Percentiles rank a stretch among this genome's conserved stretches.
Evolutionary conservation across 2,888 invertebrate genomes (phyloP).

Genomic region (Limnephilus lunatus): DNA sequence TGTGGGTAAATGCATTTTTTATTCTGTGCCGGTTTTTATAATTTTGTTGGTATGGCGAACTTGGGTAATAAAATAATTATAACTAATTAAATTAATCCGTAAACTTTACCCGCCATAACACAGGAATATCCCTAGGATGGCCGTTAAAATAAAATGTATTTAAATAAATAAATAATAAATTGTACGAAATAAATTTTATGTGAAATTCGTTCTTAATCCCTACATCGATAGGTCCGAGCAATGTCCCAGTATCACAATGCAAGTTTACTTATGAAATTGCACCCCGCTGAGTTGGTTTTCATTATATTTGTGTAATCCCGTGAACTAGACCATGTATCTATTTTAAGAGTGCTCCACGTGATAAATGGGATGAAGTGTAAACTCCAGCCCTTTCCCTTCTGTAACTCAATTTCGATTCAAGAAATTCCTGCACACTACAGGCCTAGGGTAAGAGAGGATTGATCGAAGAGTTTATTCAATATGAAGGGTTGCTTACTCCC

Average conservation of each 20-base stretch:
- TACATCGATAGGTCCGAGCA: neutral
- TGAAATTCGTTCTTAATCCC: neutral
- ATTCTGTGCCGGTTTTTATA: too few relatives aligned
- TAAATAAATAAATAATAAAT: too few relatives aligned
- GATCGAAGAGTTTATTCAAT: conserved; percentile 59
- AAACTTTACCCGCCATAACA: too few relatives aligned
- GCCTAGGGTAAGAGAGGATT: conserved; percentile 54
- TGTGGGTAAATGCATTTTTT: too few relatives aligned
- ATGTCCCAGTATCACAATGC: neutral
- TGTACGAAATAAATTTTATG: neutral
- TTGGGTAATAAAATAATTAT: too few relatives aligned
- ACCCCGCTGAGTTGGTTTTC: neutral
- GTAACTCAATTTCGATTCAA: conserved; percentile 45
- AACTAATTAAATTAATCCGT: too few relatives aligned
- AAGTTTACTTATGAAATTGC: neutral
- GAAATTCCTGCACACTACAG: conserved; percentile 38
- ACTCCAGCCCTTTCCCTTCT: conserved; percentile 32
- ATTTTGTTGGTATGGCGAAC: too few relatives aligned
- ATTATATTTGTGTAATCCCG: conserved; percentile 15
- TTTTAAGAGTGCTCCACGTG: neutral
- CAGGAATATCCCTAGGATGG: too few relatives aligned
- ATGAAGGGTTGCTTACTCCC: conserved; percentile 55
- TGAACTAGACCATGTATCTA: conserved; percentile 9
- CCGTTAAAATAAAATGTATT: too few relatives aligned
- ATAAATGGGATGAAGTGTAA: conserved; percentile 39